A percentile compares a stretch with the other conserved stretches of the same genome.
Evolutionary conservation across 2,797 vertebrate species (phyloP).

Genomic region (Pelobates cultripes): DNA sequence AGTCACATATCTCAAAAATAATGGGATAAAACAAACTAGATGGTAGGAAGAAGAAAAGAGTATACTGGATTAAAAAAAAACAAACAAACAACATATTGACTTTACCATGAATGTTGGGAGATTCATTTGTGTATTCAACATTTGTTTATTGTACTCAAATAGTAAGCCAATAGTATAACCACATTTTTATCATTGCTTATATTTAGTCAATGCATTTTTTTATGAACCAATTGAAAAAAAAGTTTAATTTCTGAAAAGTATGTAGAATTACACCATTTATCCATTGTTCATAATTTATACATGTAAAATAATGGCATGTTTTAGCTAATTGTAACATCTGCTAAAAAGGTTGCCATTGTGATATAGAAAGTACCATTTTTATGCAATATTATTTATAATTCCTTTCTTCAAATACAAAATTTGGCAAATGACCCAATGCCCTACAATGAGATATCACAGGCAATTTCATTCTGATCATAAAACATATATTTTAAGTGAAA

Average conservation of each 20-base stretch:
- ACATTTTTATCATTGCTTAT: neutral
- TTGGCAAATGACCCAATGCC: slow-evolving; percentile 36
- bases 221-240: neutral
- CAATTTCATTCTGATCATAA: slow-evolving; percentile 45
- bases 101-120: too few species aligned
- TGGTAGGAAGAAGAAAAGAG: too few species aligned
- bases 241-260: slow-evolving; percentile 1
- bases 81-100: too few species aligned
- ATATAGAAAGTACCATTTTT: slow-evolving; percentile 21
- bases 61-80: too few species aligned
- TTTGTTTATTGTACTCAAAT: neutral
- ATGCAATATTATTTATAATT: slow-evolving; percentile 22
- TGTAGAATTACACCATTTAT: slow-evolving; percentile 10
- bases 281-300: slow-evolving; percentile 5
- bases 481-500: slow-evolving; percentile 50
- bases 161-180: too few species aligned
- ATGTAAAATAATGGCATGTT: neutral
- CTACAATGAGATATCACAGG: slow-evolving; percentile 29
- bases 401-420: slow-evolving; percentile 8
- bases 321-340: too few species aligned
- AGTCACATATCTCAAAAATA: too few species aligned
- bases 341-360: neutral
- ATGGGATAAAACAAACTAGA: too few species aligned
- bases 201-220: slow-evolving; percentile 9
- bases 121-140: neutral